Base-by-base conservation (phyloP, 2,888 invertebrate genomes). In the Eulithis prunata region DNA sequence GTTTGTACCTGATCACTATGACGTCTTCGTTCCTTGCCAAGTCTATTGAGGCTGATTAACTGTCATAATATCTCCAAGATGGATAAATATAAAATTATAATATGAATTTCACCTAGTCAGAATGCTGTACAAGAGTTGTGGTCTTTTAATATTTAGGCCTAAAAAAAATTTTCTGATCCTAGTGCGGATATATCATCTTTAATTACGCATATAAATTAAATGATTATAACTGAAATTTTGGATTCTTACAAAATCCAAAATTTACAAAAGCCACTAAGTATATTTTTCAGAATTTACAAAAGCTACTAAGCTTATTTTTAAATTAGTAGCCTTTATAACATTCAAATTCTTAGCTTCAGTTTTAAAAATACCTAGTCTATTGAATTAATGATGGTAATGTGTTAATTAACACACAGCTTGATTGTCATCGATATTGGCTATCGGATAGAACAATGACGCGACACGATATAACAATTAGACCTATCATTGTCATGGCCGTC, bases 1-100 rank as follows among this genome's bases (percentile, higher is more conserved):
- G 83, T 81, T 78, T 80, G 87, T 87, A 87, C 86, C 88, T 88
- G 88, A 87, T 75, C 74, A 77, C 76, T 73, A 69, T 46, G 62
- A 58, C 62, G 62, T 62, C 56, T 65, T 62, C 21, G 67, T 68
- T 67, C 67, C 68, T 71, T 72, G 68, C 67, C 68, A 71, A 46
- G 68, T 70, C 43, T 49, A 52, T 59, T 62, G 71, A 74, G 71
- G 71, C 70, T 71, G 66, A 65, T 61, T 57, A 43, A 65, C 59
- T 61, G 4, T 47, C n/a, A 51, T 21, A 32, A 52, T 38, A 5
- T 7, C 49, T 21, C 21, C 14, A 36, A 28, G 45, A 10, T 5
- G 32, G 32, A 12, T 62, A 66, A 28, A n/a, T n/a, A n/a, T 45
- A 51, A 32, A 32, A 13, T 58, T 13, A 36, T 51, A 13, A 46